Conservation (phyloP, 1,140 invertebrate genomes). For the Littorina saxatilis region DNA sequence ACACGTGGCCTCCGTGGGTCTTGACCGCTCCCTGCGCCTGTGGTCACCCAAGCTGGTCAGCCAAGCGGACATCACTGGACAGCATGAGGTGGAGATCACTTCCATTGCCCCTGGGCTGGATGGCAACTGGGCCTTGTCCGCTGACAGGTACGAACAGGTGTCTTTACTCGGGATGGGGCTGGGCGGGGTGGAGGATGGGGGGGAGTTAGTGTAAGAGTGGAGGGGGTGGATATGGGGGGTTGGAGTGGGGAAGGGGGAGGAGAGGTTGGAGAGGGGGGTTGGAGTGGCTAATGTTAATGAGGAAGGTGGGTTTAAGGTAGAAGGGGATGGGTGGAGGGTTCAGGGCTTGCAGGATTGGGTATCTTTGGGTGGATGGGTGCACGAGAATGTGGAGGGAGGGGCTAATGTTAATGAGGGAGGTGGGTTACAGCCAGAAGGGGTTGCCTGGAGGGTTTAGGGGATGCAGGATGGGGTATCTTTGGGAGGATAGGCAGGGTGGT, state of each 20-base stretch:
- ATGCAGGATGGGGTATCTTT: too few relatives aligned
- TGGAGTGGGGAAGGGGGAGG: not conserved
- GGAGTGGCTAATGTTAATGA: too few relatives aligned
- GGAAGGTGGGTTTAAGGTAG: too few relatives aligned
- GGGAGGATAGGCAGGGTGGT: too few relatives aligned
- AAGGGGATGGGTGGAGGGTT: too few relatives aligned
- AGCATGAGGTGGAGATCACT: constrained; percentile 64
- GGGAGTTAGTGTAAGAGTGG: not conserved
- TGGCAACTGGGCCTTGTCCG: constrained; percentile 50
- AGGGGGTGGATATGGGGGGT: not conserved
- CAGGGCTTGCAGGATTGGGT: too few relatives aligned
- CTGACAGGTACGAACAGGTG: constrained; percentile 62
- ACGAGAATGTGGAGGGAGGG: too few relatives aligned
- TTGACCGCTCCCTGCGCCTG: constrained; percentile 63
- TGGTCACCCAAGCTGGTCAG: constrained; percentile 60
- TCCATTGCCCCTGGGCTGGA: constrained; percentile 45
- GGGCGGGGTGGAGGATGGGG: not conserved
- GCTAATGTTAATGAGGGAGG: too few relatives aligned
- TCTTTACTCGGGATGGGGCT: not conserved
- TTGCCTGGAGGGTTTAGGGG: too few relatives aligned
- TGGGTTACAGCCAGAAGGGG: too few relatives aligned
- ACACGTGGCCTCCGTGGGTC: constrained; percentile 60
- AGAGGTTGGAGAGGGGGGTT: too few relatives aligned
- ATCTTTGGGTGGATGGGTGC: too few relatives aligned
- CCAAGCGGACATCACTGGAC: constrained; percentile 19